Evolutionary conservation across 2,888 invertebrate genomes (phyloP), one percentile per base, ranked within the genome.

Genomic region (Sepiola atlantica): DNA sequence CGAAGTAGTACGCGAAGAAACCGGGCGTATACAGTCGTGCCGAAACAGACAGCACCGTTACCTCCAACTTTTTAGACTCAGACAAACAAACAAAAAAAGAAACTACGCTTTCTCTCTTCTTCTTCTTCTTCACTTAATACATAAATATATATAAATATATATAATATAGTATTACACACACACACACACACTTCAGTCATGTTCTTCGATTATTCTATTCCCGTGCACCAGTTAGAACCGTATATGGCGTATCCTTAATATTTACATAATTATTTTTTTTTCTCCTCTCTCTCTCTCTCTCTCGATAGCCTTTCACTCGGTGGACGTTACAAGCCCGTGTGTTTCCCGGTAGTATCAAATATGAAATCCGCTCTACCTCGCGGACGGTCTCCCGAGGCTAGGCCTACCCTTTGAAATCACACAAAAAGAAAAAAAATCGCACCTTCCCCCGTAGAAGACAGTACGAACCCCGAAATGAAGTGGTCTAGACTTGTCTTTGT

Each of bases 391-490:
- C 77, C 77, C 18, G 77, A 77, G 77, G 77, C 77, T 45, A 45
- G 45, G 45, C 45, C 45, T 77, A 77, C n/a, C n/a, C n/a, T 77
- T 77, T 77, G n/a, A 77, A 77, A 45, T 4, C 45, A 45, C 8
- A 45, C 8, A 45, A 45, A 45, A 45, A 45, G 8, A 45, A 45
- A 45, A 45, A 45, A 45, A 45, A 45, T 77, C 16, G 12, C 18
- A 77, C n/a, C n/a, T 77, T 77, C 77, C n/a, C 16, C n/a, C 16
- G 12, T 4, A 10, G 28, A 14, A 77, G 77, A 28, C 77, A 77
- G n/a, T 77, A 77, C n/a, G n/a, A n/a, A 77, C n/a, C n/a, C n/a
- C 77, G 77, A n/a, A 77, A 77, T 77, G 77, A 77, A 77, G 77
- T 77, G n/a, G 77, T 77, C 77, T n/a, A n/a, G n/a, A n/a, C 16